Evolutionary conservation across 2,888 invertebrate genomes (phyloP), one percentile per base, ranked within the genome.

Genomic region (Nomada goodeniana): DNA sequence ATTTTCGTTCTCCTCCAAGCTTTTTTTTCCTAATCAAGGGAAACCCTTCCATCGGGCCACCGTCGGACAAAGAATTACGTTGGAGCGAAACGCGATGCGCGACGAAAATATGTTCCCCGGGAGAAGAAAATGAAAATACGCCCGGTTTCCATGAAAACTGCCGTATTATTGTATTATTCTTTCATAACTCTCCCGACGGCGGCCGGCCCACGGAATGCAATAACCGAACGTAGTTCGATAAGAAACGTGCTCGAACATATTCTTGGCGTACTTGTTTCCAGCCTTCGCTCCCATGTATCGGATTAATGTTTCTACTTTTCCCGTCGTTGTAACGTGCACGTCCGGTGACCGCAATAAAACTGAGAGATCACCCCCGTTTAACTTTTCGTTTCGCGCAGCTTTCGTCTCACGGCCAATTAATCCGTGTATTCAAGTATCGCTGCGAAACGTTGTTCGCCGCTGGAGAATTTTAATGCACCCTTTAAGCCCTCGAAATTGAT

Each of bases 101-200:
- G 36, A 36, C 36, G 36, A 1, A 36, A 36, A 36, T 36, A 36
- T 36, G 36, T 36, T 36, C 36, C 36, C 36, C 5, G 36, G 36
- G 5, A 36, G 26, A 11, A 44, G 7, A 26, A 63, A 64, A 70
- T 65, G 74, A 83, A 79, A 83, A 76, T 60, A 69, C 72, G 44
- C 47, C 20, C 18, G 52, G 63, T n/a, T 42, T 60, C 47, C 29
- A 57, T n/a, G 71, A 69, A 50, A 63, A 67, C 61, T 63, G n/a
- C 47, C 36, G 42, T 71, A 71, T 82, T 78, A 75, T 69, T 70
- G 82, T 78, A 71, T 82, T 83, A 78, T 82, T 78, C 74, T 82
- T 83, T 82, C 71, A 83, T 78, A 82, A 83, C 74, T 63, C 67
- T 36, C 55, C 52, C 3, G 15, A 26, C 29, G 26, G 57, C 26